Conservation (phyloP, 2,888 invertebrate genomes). For the Bellardia bayeri region DNA sequence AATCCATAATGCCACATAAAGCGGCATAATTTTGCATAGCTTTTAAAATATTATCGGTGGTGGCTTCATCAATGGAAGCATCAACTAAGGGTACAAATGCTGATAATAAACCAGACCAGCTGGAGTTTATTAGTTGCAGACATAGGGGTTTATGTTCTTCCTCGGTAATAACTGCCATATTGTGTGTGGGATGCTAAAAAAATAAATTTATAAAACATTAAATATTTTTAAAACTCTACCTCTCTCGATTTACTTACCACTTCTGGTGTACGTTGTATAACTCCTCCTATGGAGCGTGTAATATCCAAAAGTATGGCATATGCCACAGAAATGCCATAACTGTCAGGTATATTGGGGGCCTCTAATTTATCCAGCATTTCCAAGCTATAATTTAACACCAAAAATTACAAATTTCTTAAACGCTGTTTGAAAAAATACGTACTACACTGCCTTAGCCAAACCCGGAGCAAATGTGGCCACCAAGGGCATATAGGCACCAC, state of each 20-base stretch:
- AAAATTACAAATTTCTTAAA: not conserved
- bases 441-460: constrained; percentile 95
- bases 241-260: constrained; percentile 67
- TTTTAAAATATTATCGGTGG: constrained; percentile 95
- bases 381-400: constrained; percentile 86
- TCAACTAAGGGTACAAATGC: constrained; percentile 96
- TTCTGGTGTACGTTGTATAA: constrained; percentile 86
- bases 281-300: constrained; percentile 92
- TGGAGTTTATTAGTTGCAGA: constrained; percentile 94
- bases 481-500: constrained; percentile 96
- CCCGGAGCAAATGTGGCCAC: constrained; percentile 93
- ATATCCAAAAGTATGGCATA: constrained; percentile 97
- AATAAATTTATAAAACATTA: not conserved
- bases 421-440: constrained; percentile 84
- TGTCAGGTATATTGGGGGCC: constrained; percentile 96
- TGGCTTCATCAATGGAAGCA: constrained; percentile 97
- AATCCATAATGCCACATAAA: constrained; percentile 93
- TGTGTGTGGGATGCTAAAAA: constrained; percentile 77
- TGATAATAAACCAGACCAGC: constrained; percentile 97
- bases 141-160: constrained; percentile 84
- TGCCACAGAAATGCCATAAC: constrained; percentile 98
- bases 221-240: not conserved
- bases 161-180: constrained; percentile 79
- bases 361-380: constrained; percentile 98
- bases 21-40: constrained; percentile 95